Conservation (phyloP, 2,113 vertebrate species). For the Hippocampus abdominalis region DNA sequence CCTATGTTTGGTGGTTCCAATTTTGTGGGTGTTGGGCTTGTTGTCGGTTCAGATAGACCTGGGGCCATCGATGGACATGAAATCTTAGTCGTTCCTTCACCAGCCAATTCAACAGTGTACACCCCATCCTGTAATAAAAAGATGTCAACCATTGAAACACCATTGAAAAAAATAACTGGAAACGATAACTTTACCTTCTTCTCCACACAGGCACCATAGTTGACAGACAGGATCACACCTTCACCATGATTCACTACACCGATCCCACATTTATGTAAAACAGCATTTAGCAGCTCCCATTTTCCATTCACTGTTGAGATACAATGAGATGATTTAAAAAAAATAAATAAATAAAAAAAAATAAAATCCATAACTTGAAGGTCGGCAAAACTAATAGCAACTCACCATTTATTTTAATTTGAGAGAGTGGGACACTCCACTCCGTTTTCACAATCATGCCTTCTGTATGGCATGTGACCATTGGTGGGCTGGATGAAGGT, state of each 20-base stretch:
- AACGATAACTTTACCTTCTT: conserved; percentile 38
- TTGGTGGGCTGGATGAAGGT: conserved; percentile 37
- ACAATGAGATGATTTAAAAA: not conserved
- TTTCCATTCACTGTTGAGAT: conserved; percentile 47
- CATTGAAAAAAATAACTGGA: not conserved
- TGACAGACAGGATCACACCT: conserved; percentile 54
- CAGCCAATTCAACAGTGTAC: conserved; percentile 53
- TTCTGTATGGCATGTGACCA: conserved; percentile 58
- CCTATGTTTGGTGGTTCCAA: not conserved
- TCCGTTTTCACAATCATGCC: conserved; percentile 66
- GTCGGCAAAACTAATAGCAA: not conserved
- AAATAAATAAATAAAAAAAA: no score
- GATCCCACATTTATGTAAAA: conserved; percentile 58
- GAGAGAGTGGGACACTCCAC: conserved; percentile 5
- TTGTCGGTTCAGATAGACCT: conserved; percentile 2
- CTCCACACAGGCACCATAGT: conserved; percentile 59
- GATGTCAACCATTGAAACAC: not conserved
- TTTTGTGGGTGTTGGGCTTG: not conserved
- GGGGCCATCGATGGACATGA: conserved; percentile 53
- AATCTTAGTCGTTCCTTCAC: conserved; percentile 38
- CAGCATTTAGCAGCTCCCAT: conserved; percentile 58
- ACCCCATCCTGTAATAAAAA: conserved; percentile 57
- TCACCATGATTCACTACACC: conserved; percentile 54
- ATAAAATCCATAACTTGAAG: no score
- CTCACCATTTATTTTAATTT: conserved; percentile 65